A percentile compares a stretch with the other conserved stretches of the same genome.
phyloP scores from a whole-genome alignment of 1,140 invertebrate genomes.

The Papilio aristodemus region DNA sequence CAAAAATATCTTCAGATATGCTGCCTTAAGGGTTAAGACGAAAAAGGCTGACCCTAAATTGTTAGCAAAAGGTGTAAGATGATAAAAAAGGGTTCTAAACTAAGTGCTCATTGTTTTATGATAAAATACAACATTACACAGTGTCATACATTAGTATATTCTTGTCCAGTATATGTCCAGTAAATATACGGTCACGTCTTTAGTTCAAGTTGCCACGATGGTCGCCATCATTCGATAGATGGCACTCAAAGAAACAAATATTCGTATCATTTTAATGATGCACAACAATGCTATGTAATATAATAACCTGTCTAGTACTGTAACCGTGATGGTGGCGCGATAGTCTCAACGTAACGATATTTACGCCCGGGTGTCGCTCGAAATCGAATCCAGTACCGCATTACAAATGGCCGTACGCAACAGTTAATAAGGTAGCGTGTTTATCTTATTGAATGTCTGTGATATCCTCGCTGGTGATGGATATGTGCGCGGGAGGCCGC shows the following conservation, averaged over 20 bases:
- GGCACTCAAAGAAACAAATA: not conserved
- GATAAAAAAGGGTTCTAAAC: too few relatives aligned
- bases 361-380: conserved; percentile 26
- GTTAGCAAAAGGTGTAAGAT: too few relatives aligned
- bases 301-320: conserved; percentile 25
- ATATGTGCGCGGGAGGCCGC: conserved; percentile 51
- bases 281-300: conserved; percentile 19
- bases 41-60: too few relatives aligned
- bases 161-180: too few relatives aligned
- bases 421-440: conserved; percentile 70
- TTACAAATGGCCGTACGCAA: conserved; percentile 56
- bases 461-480: conserved; percentile 55
- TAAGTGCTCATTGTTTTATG: too few relatives aligned
- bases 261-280: conserved; percentile 4
- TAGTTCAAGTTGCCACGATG: too few relatives aligned
- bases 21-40: too few relatives aligned
- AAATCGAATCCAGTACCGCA: conserved; percentile 32
- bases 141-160: too few relatives aligned
- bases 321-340: conserved; percentile 12
- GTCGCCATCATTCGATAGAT: too few relatives aligned
- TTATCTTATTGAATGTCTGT: conserved; percentile 63
- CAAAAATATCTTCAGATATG: too few relatives aligned
- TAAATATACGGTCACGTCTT: too few relatives aligned
- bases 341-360: conserved; percentile 28
- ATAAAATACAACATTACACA: too few relatives aligned